Conservation (phyloP, 2,888 invertebrate genomes). For the Ophion ellenae region DNA sequence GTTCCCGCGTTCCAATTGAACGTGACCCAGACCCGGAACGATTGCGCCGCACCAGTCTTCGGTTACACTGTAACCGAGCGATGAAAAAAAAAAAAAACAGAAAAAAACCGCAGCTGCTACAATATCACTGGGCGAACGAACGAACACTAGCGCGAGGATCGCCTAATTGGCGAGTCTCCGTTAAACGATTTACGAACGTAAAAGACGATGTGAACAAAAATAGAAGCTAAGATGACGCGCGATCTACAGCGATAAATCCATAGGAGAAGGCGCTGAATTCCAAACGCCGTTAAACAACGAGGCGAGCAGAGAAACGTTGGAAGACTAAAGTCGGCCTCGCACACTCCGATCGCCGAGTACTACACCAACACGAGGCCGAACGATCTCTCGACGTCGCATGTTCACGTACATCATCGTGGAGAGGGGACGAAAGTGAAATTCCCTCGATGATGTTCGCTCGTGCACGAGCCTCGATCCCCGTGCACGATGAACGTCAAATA, state of each 20-base stretch:
- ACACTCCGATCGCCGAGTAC: background rate
- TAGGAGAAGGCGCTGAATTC: slow-evolving; percentile 5
- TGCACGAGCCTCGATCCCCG: background rate
- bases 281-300: slow-evolving; percentile 10
- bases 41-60: slow-evolving; percentile 7
- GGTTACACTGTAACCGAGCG: background rate
- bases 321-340: slow-evolving; percentile 15
- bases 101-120: background rate
- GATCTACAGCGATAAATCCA: background rate
- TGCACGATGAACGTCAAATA: background rate
- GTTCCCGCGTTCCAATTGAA: slow-evolving; percentile 61
- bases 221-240: background rate
- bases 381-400: slow-evolving; percentile 7
- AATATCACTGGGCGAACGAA: background rate
- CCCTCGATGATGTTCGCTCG: background rate
- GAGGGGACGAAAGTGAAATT: slow-evolving; percentile 39
- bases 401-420: slow-evolving; percentile 4
- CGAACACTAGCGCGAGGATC: background rate
- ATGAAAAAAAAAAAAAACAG: background rate
- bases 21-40: slow-evolving; percentile 66
- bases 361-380: background rate
- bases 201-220: background rate
- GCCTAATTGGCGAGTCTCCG: background rate
- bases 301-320: slow-evolving; percentile 18
- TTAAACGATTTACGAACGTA: background rate